Conservation (phyloP, 2,113 vertebrate species). For the Phocoena sinus region DNA sequence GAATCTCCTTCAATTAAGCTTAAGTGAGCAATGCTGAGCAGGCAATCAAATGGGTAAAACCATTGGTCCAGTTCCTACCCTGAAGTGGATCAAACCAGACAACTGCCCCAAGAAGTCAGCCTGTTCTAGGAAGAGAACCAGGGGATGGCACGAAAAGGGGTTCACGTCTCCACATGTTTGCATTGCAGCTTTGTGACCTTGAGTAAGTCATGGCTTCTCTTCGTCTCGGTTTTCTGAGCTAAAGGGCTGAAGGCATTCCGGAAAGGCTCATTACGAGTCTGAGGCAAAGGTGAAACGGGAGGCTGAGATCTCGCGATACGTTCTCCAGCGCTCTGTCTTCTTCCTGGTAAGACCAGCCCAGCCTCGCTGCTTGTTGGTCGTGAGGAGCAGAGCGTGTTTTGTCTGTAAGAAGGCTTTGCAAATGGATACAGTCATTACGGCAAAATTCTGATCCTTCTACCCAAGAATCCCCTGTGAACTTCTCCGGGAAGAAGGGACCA, state of each 20-base stretch:
- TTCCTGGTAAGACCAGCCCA: fast-evolving
- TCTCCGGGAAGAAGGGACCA: neutral
- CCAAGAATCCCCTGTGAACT: neutral
- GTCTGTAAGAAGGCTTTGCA: neutral
- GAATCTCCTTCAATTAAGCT: neutral
- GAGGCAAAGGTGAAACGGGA: neutral
- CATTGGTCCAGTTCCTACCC: neutral
- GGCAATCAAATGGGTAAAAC: neutral
- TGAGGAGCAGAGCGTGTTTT: neutral
- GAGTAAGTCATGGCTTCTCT: neutral
- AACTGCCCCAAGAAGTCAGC: neutral
- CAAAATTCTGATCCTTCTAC: neutral
- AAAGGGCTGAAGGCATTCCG: neutral
- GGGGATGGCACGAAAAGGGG: neutral
- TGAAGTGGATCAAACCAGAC: neutral
- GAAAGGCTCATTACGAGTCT: neutral
- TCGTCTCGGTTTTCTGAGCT: neutral
- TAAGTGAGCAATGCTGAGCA: neutral
- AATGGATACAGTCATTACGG: neutral
- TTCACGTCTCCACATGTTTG: neutral
- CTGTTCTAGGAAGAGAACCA: neutral
- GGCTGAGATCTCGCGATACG: neutral
- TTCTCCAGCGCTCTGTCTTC: neutral
- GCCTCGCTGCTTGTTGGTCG: neutral
- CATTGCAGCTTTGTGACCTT: neutral